phyloP scores from a whole-genome alignment of 2,113 vertebrate species.

The Castor canadensis region DNA sequence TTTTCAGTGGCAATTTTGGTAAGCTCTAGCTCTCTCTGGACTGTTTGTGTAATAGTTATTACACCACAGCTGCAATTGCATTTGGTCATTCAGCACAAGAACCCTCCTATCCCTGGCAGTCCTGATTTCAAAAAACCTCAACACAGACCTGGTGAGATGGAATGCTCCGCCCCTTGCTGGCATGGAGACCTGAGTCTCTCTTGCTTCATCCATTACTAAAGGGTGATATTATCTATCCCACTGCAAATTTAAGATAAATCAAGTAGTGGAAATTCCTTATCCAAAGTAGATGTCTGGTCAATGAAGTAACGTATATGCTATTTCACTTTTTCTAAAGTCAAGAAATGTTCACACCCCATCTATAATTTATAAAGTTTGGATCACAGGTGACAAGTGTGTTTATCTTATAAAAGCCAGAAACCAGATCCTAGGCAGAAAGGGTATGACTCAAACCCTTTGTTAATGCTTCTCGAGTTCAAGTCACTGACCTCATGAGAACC shows the following conservation, averaged over 20 bases:
- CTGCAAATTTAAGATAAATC: background rate
- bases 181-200: background rate
- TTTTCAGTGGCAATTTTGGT: background rate
- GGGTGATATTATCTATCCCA: background rate
- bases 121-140: too few species aligned
- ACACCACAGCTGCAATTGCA: fast-evolving
- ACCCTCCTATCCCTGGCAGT: fast-evolving
- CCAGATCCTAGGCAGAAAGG: background rate
- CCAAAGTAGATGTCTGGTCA: background rate
- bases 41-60: too few species aligned
- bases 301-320: background rate
- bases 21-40: background rate
- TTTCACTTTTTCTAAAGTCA: background rate
- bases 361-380: background rate
- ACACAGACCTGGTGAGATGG: fast-evolving
- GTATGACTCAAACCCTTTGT: fast-evolving
- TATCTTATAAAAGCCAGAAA: background rate
- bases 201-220: background rate
- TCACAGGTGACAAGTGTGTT: background rate
- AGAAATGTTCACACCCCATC: fast-evolving
- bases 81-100: fast-evolving
- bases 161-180: background rate
- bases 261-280: background rate
- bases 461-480: too few species aligned
- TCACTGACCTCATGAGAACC: background rate